Evolutionary conservation across 2,797 vertebrate genomes (phyloP), one percentile per base, ranked within the genome.

Genomic region (Spea hammondii): DNA sequence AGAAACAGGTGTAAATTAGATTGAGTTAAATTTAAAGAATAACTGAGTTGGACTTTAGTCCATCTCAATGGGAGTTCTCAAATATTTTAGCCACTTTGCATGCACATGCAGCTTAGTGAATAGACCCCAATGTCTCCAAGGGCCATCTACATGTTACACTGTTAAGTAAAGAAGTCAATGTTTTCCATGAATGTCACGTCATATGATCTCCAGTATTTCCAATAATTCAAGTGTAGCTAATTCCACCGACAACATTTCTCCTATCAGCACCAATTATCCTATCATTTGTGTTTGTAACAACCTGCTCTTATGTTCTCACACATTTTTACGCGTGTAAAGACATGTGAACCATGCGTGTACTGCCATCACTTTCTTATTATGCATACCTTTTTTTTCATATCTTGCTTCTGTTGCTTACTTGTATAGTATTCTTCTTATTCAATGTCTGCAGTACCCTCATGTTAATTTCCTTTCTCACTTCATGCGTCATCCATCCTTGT

Each of bases 401-500:
- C 46, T 48, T 32, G 32, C 1, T n/a, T 60, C 64, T n/a, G 5
- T 44, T 32, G 5, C 17, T 68, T 47, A 67, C 14, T 72, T 72
- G 62, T 77, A 13, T 53, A 48, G 17, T 77, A 62, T 70, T 76
- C 50, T 67, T 72, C 74, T 81, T 60, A 60, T 72, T 76, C 54
- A 72, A 62, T 68, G 74, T 67, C 79, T 81, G 49, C 45, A 17
- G 44, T 71, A 64, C 64, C 54, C 74, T 77, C 65, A 60, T 70
- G 74, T 71, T 73, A 64, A 77, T 82, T 82, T 82, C 79, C 79
- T 82, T 76, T 81, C 70, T 73, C 79, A 48, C 70, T 77, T 82
- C 75, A 82, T 82, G 79, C 79, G 79, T 82, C 79, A 82, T 77
- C 79, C 79, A 82, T 82, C 79, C 79, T 69, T 65, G 79, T 46